Conservation (phyloP, 2,888 invertebrate genomes). For the Antheraea yamamai region DNA sequence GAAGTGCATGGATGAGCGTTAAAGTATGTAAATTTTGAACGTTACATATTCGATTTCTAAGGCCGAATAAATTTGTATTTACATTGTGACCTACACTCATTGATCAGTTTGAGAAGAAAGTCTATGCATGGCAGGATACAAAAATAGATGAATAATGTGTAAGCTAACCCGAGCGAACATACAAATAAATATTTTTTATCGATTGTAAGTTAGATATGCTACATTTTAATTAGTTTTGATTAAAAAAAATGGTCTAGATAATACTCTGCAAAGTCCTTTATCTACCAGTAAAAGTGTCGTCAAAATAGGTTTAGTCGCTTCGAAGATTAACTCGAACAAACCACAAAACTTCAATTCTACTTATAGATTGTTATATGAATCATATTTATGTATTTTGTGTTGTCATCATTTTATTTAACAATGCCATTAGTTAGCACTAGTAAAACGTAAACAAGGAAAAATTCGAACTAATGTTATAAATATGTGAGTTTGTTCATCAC, state of each 20-base stretch:
- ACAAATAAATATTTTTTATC: no score
- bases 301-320: no score
- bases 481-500: no score
- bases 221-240: no score
- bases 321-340: no score
- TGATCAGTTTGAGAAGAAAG: background rate
- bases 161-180: background rate
- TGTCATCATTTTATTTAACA: background rate
- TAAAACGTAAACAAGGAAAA: slow-evolving; percentile 3
- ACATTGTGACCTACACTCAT: background rate
- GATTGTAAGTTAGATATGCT: no score
- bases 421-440: background rate
- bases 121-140: background rate
- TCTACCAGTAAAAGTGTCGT: no score
- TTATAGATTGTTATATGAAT: background rate
- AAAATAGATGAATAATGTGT: background rate
- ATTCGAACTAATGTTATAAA: no score
- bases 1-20: background rate
- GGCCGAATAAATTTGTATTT: background rate
- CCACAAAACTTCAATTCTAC: background rate
- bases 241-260: no score
- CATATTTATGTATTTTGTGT: background rate
- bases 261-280: no score
- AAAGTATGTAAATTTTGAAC: background rate
- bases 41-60: background rate